Evolutionary conservation across 2,888 invertebrate species (phyloP), one percentile per base, ranked within the genome.

Genomic region (Plebejus melissa): DNA sequence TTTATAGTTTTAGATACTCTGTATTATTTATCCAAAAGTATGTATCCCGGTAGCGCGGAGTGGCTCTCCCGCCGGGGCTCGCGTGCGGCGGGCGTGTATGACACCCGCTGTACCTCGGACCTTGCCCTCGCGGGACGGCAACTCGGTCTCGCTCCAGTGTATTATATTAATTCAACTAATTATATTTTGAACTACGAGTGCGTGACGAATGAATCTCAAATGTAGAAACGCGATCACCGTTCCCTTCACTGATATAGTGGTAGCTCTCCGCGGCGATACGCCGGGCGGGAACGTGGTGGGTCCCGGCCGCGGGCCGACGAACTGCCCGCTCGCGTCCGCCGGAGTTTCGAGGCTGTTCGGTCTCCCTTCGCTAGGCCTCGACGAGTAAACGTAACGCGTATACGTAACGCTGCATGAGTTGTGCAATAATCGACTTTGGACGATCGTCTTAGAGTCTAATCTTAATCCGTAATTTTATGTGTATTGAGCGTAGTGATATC

Each of bases 321-420:
- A 58, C 2, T 16, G n/a, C 2, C 41, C n/a, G 22, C 28, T n/a
- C 46, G 70, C 41, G 46, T 46, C 70, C 22, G 41, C 46, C 4
- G 22, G 22, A 71, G 70, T 69, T 57, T 57, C 9, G 69, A 57
- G 54, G 69, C 13, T 50, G 72, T 75, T 71, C 50, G 74, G 54
- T 72, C 69, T 54, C 69, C 76, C 54, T 70, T 57, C 36, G 84
- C 81, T 80, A 76, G 83, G 84, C 84, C 84, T 85, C 82, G 77
- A 79, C 65, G 74, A 81, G 79, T 78, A 79, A 77, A 77, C 76
- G 82, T 82, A 89, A 88, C 88, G 83, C 86, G 84, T 83, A 93
- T 93, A 90, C 91, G 90, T 91, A 79, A 93, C 89, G 85, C 86
- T 87, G 87, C 86, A 89, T 88, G 91, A 89, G 92, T 90, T 90